Evolutionary conservation across 1,140 invertebrate species (phyloP).

Genomic region (Drosophila ercepeae): DNA sequence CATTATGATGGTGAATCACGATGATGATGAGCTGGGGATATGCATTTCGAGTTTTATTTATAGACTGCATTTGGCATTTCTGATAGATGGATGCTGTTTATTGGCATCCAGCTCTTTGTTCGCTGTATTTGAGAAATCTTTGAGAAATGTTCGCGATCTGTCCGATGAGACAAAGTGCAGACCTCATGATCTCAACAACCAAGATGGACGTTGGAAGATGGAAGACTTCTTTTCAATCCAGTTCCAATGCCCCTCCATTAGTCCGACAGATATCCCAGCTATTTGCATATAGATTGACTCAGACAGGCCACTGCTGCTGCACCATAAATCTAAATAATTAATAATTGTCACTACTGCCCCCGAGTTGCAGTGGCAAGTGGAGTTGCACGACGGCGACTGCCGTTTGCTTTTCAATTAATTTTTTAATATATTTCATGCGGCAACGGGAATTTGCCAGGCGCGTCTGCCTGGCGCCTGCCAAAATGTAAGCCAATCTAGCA

Average conservation of each 20-base stretch:
- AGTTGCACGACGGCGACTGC: constrained; percentile 15
- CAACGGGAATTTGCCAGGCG: constrained; percentile 33
- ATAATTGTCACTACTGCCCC: constrained; percentile 53
- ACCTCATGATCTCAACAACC: constrained; percentile 11
- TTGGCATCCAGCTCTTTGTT: constrained; percentile 55
- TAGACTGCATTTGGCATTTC: constrained; percentile 61
- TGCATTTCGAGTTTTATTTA: constrained; percentile 55
- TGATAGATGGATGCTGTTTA: constrained; percentile 43
- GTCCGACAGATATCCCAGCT: constrained; percentile 3
- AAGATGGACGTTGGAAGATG: too few species aligned
- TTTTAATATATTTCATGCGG: constrained; percentile 55
- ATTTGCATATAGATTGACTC: constrained; percentile 70
- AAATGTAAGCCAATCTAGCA: constrained; percentile 65
- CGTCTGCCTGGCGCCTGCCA: constrained; percentile 66
- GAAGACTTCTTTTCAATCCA: background rate
- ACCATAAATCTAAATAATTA: constrained; percentile 74
- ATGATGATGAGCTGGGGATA: constrained; percentile 18
- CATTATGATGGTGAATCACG: constrained; percentile 49
- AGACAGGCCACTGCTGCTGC: constrained; percentile 8
- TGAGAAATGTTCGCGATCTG: constrained; percentile 28
- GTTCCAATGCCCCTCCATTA: constrained; percentile 4
- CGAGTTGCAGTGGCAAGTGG: constrained; percentile 6
- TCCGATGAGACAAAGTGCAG: constrained; percentile 29
- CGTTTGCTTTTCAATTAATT: constrained; percentile 67
- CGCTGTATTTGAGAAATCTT: constrained; percentile 41